Evolutionary conservation across 2,797 vertebrate species (phyloP), one percentile per base, ranked within the genome.

Genomic region (Brotula barbata): DNA sequence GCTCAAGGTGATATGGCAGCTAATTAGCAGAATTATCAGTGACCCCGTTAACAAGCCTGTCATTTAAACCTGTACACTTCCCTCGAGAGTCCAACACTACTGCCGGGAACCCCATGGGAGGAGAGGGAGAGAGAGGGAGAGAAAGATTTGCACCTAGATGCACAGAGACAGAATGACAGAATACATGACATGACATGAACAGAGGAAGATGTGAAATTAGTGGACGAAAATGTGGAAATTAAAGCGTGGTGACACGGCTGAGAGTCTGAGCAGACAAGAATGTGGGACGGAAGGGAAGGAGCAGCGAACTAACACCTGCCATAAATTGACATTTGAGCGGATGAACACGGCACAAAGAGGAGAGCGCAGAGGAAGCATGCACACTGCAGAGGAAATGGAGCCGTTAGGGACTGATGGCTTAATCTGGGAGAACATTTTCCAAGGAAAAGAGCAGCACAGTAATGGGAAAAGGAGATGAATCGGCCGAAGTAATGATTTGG

Each of bases 21-120:
- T 88, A 90, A 90, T 88, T 87, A 89, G 85, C 77, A 66, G 85
- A 88, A 88, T 90, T 82, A 86, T 88, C 85, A 83, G 83, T 86
- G 88, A 89, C 87, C 88, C 78, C 61, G 74, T 88, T 90, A 87
- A 87, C 84, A 73, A 88, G 84, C 73, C 70, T 72, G 71, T 85
- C 84, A 82, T 89, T 90, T 88, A 85, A 87, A 86, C 77, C 73
- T 77, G 70, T 55, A 50, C 73, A 48, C 72, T 75, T 81, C 84
- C 85, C 83, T 67, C 55, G 85, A 86, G 87, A 86, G 73, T 74
- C 72, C 75, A 62, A 52, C 72, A 50, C 57, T 57, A 41, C 48
- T 47, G 80, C 76, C 73, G 66, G 58, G 37, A 79, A 83, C 71
- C 50, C 15, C 42, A 15, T 51, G 55, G 54, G 48, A 36, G 25